Percentiles rank a stretch among this genome's conserved stretches.
Evolutionary conservation across 2,797 vertebrate genomes (phyloP).

Genomic region (Poeciliopsis paucimaculata): DNA sequence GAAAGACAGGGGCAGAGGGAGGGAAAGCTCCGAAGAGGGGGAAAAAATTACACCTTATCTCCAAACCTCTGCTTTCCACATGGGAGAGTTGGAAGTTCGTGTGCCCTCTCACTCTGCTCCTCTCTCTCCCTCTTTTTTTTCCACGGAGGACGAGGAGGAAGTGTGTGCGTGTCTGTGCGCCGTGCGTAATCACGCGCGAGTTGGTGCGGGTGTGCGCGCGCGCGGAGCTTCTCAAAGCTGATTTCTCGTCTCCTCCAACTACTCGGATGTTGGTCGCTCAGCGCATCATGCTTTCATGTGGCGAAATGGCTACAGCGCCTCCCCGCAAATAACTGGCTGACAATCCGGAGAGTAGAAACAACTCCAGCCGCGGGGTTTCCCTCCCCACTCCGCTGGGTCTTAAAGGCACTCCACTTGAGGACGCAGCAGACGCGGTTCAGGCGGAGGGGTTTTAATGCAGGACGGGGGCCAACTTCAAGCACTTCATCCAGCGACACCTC

Average conservation of each 20-base stretch:
- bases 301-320: slow-evolving; percentile 84
- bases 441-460: background rate
- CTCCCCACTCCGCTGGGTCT: slow-evolving; percentile 82
- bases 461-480: background rate
- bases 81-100: slow-evolving; percentile 78
- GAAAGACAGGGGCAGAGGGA: slow-evolving; percentile 18
- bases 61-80: slow-evolving; percentile 74
- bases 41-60: slow-evolving; percentile 56
- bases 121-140: slow-evolving; percentile 46
- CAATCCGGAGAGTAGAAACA: slow-evolving; percentile 80
- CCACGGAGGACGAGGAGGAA: slow-evolving; percentile 69
- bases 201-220: slow-evolving; percentile 45
- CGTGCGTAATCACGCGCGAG: slow-evolving; percentile 56
- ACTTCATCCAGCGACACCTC: background rate
- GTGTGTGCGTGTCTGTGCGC: slow-evolving; percentile 59
- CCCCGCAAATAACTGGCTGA: slow-evolving; percentile 83
- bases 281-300: slow-evolving; percentile 79
- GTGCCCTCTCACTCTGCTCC: slow-evolving; percentile 45
- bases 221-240: slow-evolving; percentile 70
- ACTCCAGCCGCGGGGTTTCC: slow-evolving; percentile 79
- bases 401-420: slow-evolving; percentile 68
- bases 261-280: slow-evolving; percentile 76
- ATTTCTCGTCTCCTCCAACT: slow-evolving; percentile 63
- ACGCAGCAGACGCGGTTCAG: background rate
- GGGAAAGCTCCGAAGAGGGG: slow-evolving; percentile 44